Conservation (phyloP, 2,797 vertebrate genomes). For the Sus cebifrons region DNA sequence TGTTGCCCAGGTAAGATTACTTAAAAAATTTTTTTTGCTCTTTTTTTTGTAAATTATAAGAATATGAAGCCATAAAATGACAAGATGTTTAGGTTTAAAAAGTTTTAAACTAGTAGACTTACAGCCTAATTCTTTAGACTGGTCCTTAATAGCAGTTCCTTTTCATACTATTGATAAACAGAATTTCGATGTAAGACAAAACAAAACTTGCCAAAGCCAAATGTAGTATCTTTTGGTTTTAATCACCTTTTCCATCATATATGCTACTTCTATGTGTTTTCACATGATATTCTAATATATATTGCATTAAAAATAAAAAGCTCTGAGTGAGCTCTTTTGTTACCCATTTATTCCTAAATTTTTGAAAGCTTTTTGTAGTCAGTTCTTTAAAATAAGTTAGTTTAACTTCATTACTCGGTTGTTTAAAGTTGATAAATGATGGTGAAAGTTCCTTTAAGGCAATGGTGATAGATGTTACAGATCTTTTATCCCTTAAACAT, state of each 20-base stretch:
- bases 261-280: background rate
- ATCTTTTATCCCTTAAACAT: background rate
- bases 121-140: background rate
- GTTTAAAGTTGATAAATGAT: background rate
- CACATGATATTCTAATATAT: background rate
- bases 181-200: background rate
- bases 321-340: background rate
- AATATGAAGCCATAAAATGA: background rate
- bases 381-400: background rate
- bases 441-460: background rate
- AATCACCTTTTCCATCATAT: background rate
- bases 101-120: background rate
- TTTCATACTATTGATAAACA: slow-evolving; percentile 28
- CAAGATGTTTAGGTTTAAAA: background rate
- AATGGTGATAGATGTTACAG: background rate
- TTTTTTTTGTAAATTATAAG: slow-evolving; percentile 53
- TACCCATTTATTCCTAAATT: background rate
- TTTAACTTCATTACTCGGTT: background rate
- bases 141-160: slow-evolving; percentile 19
- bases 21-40: background rate
- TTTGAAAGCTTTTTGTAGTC: background rate
- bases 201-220: slow-evolving; percentile 9
- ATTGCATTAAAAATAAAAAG: background rate
- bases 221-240: background rate
- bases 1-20: background rate